Base-by-base conservation (phyloP, 2,797 vertebrate genomes). In the Numenius phaeopus region DNA sequence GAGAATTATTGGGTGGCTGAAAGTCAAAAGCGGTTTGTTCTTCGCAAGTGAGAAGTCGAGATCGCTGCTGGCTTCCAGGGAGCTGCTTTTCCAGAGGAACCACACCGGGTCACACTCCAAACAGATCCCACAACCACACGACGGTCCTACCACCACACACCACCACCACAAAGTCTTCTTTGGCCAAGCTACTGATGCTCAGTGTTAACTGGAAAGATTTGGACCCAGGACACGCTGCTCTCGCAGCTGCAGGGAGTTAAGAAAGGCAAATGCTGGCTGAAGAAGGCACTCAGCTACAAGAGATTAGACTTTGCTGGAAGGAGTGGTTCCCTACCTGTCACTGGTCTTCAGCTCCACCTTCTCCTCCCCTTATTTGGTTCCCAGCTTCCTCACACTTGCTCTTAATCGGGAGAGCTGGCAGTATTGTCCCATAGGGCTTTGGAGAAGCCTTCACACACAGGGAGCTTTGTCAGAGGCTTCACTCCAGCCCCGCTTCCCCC, bases 381-480 rank as follows among this genome's bases (percentile, higher is more conserved):
- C 11, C 7, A 1, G 16, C 54, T 91, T 79, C 70, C 90, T 87
- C 46, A 49, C 7, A 7, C 4, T 6, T 16, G 2, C 5, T 54
- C 7, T 77, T 17, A 42, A 64, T 65, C 0, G 4, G 61, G 49
- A 90, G 40, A 6, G 42, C 14, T 42, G 61, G 46, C 15, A 64
- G 47, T 2, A 29, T 0, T 8, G 39, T 1, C 20, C 32, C 14
- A 1, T 10, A 57, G 29, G n/a, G 61, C 34, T 83, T 34, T 20
- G 50, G 65, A 27, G 4, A 78, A 83, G 57, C 14, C 40, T 79
- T 61, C 32, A 9, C 3, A 8, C n/a, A 37, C 5, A 19, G 15
- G 37, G 32, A 87, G 52, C 37, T 79, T 42, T 27, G 5, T 7
- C 30, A 72, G 40, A 37, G 5, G 14, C 16, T 49, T 83, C 23